Base-by-base conservation (phyloP, 1,140 invertebrate genomes). In the Drosophila teissieri region DNA sequence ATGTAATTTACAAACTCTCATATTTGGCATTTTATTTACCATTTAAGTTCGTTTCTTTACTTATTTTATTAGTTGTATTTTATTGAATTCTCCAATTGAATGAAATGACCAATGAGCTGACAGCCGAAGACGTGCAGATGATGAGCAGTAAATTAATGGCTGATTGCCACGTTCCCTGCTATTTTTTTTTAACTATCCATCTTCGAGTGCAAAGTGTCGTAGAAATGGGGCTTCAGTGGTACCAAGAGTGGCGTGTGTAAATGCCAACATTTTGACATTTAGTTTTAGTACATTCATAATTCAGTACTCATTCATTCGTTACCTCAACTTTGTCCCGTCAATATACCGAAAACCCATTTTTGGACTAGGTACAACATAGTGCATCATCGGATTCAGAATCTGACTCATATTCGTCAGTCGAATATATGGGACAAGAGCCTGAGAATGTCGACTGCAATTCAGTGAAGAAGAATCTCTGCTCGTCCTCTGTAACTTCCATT, bases 31-130 rank as follows among this genome's bases (percentile, higher is more conserved):
- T 77, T 65, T 68, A 62, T 73, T 84, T 78, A 72, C 64, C 74
- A 73, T 83, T 49, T 54, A 56, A 73, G 83, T 49, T 49, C 49
- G 37, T 73, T 73, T 67, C 68, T 78, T 82, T 69, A 76, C 76
- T 88, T 72, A 24, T 24, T 24, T 86, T 86, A 86, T 88, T 86
- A 86, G 83, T 86, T 86, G 83, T 86, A 83, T 83, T 86, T 88
- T 88, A 86, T 86, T 86, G 83, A 86, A 86, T 86, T 88, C 79
- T 67, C 68, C 83, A 84, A 83, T 86, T 88, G 65, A 86, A 86
- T 86, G 83, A 86, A 88, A 88, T 86, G 83, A 75, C 82, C 75
- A 86, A 86, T 88, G 75, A 88, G 75, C 81, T 80, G 44, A 48
- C 61, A 40, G 52, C 24, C 55, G 57, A 62, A 62, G 58, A 74